Evolutionary conservation across 2,797 vertebrate genomes (phyloP).

Genomic region (Chromis chromis): DNA sequence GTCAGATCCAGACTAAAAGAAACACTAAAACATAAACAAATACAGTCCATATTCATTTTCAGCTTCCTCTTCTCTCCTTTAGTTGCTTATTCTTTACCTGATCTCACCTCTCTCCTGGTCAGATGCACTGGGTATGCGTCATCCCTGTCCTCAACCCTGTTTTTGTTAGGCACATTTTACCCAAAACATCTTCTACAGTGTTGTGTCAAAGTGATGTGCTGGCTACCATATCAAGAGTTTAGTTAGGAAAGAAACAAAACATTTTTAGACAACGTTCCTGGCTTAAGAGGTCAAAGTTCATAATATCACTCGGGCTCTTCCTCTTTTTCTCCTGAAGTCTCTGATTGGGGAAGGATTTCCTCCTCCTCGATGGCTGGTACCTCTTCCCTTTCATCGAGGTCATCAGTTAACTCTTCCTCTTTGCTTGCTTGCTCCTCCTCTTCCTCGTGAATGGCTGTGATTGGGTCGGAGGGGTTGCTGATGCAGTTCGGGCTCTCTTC

Average conservation of each 20-base stretch:
- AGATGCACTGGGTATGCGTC: constrained; percentile 51
- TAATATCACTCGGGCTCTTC: constrained; percentile 73
- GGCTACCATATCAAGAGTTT: constrained; percentile 85
- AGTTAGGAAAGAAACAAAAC: constrained; percentile 73
- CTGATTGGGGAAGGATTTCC: constrained; percentile 61
- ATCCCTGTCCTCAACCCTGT: constrained; percentile 70
- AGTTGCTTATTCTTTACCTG: constrained; percentile 29
- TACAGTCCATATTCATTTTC: constrained; percentile 24
- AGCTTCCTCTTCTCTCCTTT: constrained; percentile 14
- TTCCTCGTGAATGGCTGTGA: constrained; percentile 94
- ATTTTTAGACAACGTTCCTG: constrained; percentile 80
- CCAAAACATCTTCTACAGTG: constrained; percentile 95
- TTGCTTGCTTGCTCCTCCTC: constrained; percentile 91
- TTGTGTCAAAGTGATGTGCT: constrained; percentile 99
- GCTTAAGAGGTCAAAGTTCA: constrained; percentile 63
- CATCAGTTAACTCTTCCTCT: constrained; percentile 72
- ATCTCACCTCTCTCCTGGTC: constrained; percentile 26
- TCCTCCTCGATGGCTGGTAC: constrained; percentile 59
- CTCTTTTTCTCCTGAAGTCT: constrained; percentile 70
- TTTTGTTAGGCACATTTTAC: constrained; percentile 89
- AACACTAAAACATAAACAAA: constrained; percentile 53
- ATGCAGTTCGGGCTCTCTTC: constrained; percentile 78
- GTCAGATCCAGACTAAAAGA: constrained; percentile 60
- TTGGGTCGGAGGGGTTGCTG: constrained; percentile 86
- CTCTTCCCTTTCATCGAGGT: constrained; percentile 67